Evolutionary conservation across 1,140 invertebrate species (phyloP), one percentile per base, ranked within the genome.

Genomic region (Solen grandis): DNA sequence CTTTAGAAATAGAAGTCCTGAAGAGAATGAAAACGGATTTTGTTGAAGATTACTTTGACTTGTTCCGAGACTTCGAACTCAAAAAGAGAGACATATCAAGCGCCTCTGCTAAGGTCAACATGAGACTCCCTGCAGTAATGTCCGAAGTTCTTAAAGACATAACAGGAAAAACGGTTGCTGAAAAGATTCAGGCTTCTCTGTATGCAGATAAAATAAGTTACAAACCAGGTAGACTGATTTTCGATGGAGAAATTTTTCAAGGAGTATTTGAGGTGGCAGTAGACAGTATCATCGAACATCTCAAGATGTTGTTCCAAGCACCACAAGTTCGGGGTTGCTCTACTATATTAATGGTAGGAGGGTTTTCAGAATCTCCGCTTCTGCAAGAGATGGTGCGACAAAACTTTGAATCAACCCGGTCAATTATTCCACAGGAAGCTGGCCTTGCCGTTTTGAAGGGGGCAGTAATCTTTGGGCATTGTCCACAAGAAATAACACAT

Each of bases 281-380:
- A 19, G 8, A 54, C 27, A 29, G 16, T n/a, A 70, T 70, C 2
- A 70, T 41, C 14, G 22, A 54, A 41, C 68, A 70, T 52, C 3
- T 70, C 5, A 4, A 10, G 3, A 52, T 10, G 1, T 13, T 70
- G 5, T 31, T 70, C n/a, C 25, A 36, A 14, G n/a, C 52, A 1
- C 25, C 22, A 13, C 13, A 27, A 14, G 14, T n/a, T 4, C 10
- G 36, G 25, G 46, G 0, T 27, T 19, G 25, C 29, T 4, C n/a
- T n/a, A 27, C 10, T 8, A 41, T 70, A 4, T 13, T 70, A 13
- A 52, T 70, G 38, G 68, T 70, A 14, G 68, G 68, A n/a, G 68
- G 68, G 5, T 70, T 41, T 33, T 50, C 68, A 1, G 68, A 70
- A n/a, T 50, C 68, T 13, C 41, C 22, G 13, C 4, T 70, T 16